Conservation (phyloP, 2,888 invertebrate genomes). For the Eulithis prunata region DNA sequence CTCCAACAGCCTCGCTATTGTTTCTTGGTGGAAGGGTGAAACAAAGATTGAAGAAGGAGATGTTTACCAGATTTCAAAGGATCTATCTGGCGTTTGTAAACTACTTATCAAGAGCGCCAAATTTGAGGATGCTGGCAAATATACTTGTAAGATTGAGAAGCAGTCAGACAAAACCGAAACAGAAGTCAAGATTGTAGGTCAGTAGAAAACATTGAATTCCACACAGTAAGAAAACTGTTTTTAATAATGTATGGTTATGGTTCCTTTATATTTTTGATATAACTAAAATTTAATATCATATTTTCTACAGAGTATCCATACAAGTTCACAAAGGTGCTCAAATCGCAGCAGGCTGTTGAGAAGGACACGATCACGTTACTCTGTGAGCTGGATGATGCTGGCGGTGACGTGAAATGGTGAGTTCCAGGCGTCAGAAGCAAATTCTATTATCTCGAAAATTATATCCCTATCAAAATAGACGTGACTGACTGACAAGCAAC, state of each 20-base stretch:
- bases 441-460: too few relatives aligned
- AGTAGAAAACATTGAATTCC: constrained; percentile 48
- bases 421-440: constrained; percentile 9
- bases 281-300: neutral
- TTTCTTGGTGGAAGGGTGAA: constrained; percentile 96
- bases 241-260: too few relatives aligned
- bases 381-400: constrained; percentile 98
- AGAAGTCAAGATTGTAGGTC: constrained; percentile 90
- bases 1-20: constrained; percentile 95
- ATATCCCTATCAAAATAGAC: too few relatives aligned
- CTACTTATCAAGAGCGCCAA: constrained; percentile 92
- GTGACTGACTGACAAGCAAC: too few relatives aligned
- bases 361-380: constrained; percentile 96
- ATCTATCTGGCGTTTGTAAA: constrained; percentile 95
- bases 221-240: too few relatives aligned
- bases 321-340: constrained; percentile 96
- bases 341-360: constrained; percentile 96
- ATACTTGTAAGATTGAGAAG: constrained; percentile 94
- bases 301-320: constrained; percentile 92
- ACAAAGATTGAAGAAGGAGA: constrained; percentile 92
- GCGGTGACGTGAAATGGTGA: constrained; percentile 96
- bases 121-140: constrained; percentile 94
- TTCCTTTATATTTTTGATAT: too few relatives aligned
- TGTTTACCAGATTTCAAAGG: constrained; percentile 94
- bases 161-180: constrained; percentile 94